These are phyloP conservation scores for Melospiza georgiana DNA, from an alignment of 2,113 vertebrate genomes.

Conservation along the genomic window DNA sequence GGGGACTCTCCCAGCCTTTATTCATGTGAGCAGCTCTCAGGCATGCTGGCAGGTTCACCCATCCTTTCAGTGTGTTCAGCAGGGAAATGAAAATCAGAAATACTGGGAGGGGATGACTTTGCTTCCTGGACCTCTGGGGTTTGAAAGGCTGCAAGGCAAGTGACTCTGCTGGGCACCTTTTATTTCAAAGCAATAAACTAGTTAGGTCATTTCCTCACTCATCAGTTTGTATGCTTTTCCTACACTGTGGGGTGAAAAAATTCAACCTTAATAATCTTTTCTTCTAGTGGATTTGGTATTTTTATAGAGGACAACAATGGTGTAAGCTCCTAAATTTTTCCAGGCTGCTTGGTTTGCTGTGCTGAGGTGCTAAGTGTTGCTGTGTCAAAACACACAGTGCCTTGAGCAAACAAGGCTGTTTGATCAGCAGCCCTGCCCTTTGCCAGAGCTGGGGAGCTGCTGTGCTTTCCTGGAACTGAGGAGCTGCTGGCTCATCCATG, in stretches of 20 bases:
- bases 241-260: background rate
- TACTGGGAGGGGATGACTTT: background rate
- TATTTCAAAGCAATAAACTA: background rate
- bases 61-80: background rate
- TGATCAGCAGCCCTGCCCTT: conserved; percentile 23
- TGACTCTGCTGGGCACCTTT: background rate
- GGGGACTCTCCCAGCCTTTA: background rate
- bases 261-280: background rate
- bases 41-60: background rate
- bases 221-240: background rate
- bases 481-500: background rate
- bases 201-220: background rate
- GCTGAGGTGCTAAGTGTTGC: background rate
- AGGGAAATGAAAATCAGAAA: background rate
- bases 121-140: background rate
- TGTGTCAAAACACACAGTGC: background rate
- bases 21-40: background rate
- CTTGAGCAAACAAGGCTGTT: conserved; percentile 52
- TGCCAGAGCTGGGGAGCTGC: background rate
- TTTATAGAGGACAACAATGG: background rate
- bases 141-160: background rate
- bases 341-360: background rate
- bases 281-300: background rate
- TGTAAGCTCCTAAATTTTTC: background rate
- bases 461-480: background rate